Conservation (phyloP, 1,140 invertebrate species). For the Homalodisca vitripennis region DNA sequence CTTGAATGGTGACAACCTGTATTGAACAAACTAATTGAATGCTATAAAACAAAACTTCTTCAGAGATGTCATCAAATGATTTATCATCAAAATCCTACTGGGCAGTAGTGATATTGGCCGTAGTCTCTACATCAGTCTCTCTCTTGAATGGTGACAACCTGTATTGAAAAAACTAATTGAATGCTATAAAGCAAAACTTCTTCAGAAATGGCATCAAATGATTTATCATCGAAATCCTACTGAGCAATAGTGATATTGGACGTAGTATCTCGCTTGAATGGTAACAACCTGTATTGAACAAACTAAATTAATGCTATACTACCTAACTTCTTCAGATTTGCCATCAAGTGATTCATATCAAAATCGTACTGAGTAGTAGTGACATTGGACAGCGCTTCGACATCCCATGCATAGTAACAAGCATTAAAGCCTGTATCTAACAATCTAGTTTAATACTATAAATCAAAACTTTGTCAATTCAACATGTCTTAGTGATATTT, state of each 20-base stretch:
- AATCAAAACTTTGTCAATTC: no score
- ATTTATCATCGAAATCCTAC: slow-evolving; percentile 94
- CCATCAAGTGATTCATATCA: slow-evolving; percentile 90
- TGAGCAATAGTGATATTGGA: slow-evolving; percentile 93
- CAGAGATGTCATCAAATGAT: slow-evolving; percentile 87
- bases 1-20: slow-evolving; percentile 96
- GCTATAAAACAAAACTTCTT: no score
- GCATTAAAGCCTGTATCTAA: slow-evolving; percentile 79
- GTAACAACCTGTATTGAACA: slow-evolving; percentile 89
- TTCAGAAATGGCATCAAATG: slow-evolving; percentile 88
- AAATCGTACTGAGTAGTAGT: slow-evolving; percentile 94
- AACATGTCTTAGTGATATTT: no score
- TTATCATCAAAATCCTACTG: slow-evolving; percentile 96
- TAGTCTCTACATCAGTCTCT: slow-evolving; percentile 94
- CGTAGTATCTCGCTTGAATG: slow-evolving; percentile 98
- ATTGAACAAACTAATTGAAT: no score
- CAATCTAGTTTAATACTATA: no score
- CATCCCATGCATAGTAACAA: slow-evolving; percentile 96
- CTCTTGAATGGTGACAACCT: slow-evolving; percentile 98
- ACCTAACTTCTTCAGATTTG: slow-evolving; percentile 86
- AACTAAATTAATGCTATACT: no score
- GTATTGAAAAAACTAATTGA: no score
- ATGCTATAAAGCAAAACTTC: no score
- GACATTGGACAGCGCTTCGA: slow-evolving; percentile 96
- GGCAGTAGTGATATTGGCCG: slow-evolving; percentile 94